Evolutionary conservation across 2,888 invertebrate species (phyloP), one percentile per base, ranked within the genome.

Genomic region (Carabus problematicus): DNA sequence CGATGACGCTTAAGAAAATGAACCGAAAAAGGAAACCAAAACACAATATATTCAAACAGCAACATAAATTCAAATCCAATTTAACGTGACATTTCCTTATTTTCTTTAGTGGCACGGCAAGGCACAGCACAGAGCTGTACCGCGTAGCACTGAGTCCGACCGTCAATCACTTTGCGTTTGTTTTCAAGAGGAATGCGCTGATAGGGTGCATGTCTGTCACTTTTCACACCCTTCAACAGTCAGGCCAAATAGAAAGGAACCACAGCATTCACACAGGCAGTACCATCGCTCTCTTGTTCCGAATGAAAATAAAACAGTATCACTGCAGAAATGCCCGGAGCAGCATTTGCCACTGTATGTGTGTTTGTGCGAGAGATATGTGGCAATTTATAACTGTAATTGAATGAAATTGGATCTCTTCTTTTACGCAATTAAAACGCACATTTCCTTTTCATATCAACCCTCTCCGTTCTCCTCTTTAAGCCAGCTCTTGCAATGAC

Each of bases 201-300:
- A 69, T 69, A 62, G 69, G 69, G 69, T 62, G 62, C 69, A 69
- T 69, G 69, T 62, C 69, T 69, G 69, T 69, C 69, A 69, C 69
- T 69, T 69, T 69, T 69, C 69, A 69, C 69, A 69, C 69, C 69
- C 62, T 67, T 67, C 69, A 69, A 43, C 16, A 19, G 69, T 47
- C 69, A 69, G 55, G 56, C 47, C 61, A 69, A 69, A 69, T 55
- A 16, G 39, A 47, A n/a, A 18, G 14, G 42, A 59, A 42, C 19
- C 16, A 42, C 12, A 39, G 14, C 29, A 29, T 29, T 29, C 29
- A 29, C 6, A 29, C 29, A 29, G 29, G 3, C 29, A 29, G 29
- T 29, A 3, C 29, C 29, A 29, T 3, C 29, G 29, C 29, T 3
- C 29, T 2, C 29, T 3, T 6, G 6, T 6, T n/a, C 2, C 29